These are phyloP conservation scores for Littorina saxatilis DNA, from an alignment of 1,140 invertebrate species.

Conservation along the genomic window DNA sequence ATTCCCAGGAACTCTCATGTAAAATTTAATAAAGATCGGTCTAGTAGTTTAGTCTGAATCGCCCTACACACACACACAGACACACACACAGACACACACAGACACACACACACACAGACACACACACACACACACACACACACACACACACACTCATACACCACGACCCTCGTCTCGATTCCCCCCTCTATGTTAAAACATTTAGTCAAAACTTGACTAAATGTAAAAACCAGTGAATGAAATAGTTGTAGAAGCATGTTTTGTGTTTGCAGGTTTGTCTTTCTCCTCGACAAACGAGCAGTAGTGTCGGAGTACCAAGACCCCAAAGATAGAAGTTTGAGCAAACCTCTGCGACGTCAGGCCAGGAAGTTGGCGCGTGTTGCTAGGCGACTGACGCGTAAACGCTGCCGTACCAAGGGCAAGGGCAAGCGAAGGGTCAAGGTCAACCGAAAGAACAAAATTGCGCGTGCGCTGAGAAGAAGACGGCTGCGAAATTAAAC, in stretches of 20 bases:
- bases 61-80: not conserved
- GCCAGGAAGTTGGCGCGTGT: constrained; percentile 38
- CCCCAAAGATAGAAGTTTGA: constrained; percentile 31
- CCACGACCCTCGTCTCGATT: no score
- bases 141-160: not conserved
- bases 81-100: not conserved
- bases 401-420: constrained; percentile 24
- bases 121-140: not conserved
- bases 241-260: no score
- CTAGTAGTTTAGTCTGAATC: no score
- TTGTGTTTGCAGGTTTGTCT: constrained; percentile 50
- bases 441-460: constrained; percentile 30
- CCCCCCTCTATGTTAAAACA: no score
- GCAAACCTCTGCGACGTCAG: constrained; percentile 13
- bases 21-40: no score
- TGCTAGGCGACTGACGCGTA: constrained; percentile 29
- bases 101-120: not conserved
- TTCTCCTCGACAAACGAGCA: constrained; percentile 50
- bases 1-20: no score
- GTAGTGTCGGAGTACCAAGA: constrained; percentile 30
- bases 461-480: not conserved
- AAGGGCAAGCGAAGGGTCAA: constrained; percentile 27
- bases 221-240: no score
- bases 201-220: no score
- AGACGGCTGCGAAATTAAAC: not conserved